Evolutionary conservation across 2,888 invertebrate genomes (phyloP), one percentile per base, ranked within the genome.

Genomic region (Tinea trinotella): DNA sequence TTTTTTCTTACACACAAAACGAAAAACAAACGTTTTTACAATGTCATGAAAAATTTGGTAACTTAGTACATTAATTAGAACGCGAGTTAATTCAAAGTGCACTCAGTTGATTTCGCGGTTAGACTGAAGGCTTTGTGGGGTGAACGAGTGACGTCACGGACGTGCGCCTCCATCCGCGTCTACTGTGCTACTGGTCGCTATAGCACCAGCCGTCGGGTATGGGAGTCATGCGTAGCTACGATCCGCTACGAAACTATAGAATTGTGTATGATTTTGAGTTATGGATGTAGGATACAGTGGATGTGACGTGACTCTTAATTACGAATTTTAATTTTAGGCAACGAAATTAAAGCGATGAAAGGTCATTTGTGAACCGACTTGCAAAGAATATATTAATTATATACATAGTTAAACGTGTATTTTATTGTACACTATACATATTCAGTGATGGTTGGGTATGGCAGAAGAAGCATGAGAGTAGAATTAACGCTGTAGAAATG

Each of bases 141-240:
- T n/a, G 13, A 40, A 7, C 18, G 50, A 9, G 50, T 24, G 22
- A 12, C 50, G 50, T 6, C 3, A n/a, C n/a, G 18, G 3, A 24
- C 50, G 50, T 24, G 50, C 24, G 50, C 12, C 12, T 50, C 5
- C 24, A n/a, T 13, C 4, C 50, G 50, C 50, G n/a, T 3, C 50
- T 24, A 15, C 13, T 4, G 24, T 12, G 50, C 22, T 24, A 50
- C 50, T 50, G 24, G 50, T 48, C 50, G 50, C 24, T 24, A 48
- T 48, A 50, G 50, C 50, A 50, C 24, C 50, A 22, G 50, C 50
- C 50, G 19, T 40, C 40, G 48, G 48, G 10, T 50, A 50, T 24
- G 50, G 18, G 50, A 50, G 7, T 19, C 50, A n/a, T 24, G 50
- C 50, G 50, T 50, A 50, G 50, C 48, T 50, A 50, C 24, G 50